Evolutionary conservation across 2,888 invertebrate species (phyloP), one percentile per base, ranked within the genome.

Genomic region (Lasioglossum marginatum): DNA sequence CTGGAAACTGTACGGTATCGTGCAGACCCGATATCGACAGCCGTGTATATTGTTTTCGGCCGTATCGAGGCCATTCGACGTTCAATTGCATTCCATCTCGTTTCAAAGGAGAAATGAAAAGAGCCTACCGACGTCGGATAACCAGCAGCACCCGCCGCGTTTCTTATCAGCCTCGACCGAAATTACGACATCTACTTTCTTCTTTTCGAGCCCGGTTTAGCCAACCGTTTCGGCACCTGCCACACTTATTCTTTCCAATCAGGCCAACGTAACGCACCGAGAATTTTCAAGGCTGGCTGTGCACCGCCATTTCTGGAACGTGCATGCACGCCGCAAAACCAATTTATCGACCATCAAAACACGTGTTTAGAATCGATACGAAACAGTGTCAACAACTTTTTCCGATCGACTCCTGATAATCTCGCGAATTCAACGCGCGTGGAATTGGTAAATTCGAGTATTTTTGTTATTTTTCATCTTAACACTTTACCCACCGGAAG

Each of bases 161-260:
- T 92, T 90, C 92, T 92, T 92, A 92, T 92, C 91, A 83, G 83
- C 66, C 79, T 52, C 92, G 87, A 90, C 89, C 88, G 91, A 88
- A 92, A 92, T 92, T 92, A 90, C 91, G 88, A 91, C 88, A 87
- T 92, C 87, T 89, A 89, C 90, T 91, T 91, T 86, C 83, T 87
- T 19, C 23, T 70, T 79, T 72, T 77, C 77, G 57, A 37, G 27
- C 57, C 52, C 43, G 71, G 34, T 72, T 72, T 45, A n/a, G 70
- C 82, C 78, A 37, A 68, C 68, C 68, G 37, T 68, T 68, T 66
- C 75, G 27, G 12, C 79, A 8, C 52, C 10, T 16, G 37, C 79
- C 66, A 27, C 73, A 52, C 83, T 85, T 85, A 88, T 89, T 81
- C 85, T 82, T 89, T 82, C 80, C 87, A 88, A 91, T 90, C 87